Conservation (phyloP, 2,797 vertebrate genomes). For the Phataginus tricuspis region DNA sequence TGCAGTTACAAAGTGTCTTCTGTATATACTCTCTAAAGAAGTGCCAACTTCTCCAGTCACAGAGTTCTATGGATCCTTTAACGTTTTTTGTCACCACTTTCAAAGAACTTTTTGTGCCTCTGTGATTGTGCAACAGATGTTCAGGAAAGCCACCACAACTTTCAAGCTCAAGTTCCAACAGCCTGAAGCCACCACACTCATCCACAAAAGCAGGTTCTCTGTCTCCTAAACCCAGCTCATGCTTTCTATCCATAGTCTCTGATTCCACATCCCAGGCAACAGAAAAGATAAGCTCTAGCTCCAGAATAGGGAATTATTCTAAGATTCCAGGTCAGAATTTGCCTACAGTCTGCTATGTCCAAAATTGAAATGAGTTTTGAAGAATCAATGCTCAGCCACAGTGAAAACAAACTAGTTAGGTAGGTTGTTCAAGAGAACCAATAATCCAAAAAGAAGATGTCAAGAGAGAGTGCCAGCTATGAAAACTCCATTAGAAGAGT, state of each 20-base stretch:
- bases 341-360: not conserved
- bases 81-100: not conserved
- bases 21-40: slow-evolving; percentile 1
- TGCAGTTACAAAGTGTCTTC: slow-evolving; percentile 48
- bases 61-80: slow-evolving; percentile 32
- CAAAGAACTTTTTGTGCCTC: not conserved
- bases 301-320: not conserved
- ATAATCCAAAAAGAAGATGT: not conserved
- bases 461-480: not conserved
- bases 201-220: not conserved
- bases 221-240: not conserved
- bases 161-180: not conserved
- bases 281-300: not conserved
- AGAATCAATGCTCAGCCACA: not conserved
- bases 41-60: not conserved
- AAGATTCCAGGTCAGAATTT: not conserved
- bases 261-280: not conserved
- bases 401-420: not conserved
- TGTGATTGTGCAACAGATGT: not conserved
- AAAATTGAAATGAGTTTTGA: not conserved
- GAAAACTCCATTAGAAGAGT: not conserved
- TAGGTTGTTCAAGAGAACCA: not conserved
- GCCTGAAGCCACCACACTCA: not conserved
- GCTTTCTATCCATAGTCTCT: not conserved
- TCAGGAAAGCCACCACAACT: not conserved